Evolutionary conservation across 2,888 invertebrate species (phyloP), one percentile per base, ranked within the genome.

Genomic region (Meiosimyza decipiens): DNA sequence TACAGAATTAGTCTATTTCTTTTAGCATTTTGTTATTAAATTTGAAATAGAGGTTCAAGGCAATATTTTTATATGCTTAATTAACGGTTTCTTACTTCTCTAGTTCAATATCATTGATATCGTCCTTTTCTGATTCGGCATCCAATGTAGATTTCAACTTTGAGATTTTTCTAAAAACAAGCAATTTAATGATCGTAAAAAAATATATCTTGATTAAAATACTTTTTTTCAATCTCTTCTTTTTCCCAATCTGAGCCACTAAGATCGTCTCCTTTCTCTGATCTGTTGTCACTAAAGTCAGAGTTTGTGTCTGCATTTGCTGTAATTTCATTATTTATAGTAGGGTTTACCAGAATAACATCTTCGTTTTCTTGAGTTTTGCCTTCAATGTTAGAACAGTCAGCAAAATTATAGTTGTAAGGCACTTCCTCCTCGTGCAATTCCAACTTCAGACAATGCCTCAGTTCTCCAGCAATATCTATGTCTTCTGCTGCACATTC

Each of bases 231-330:
- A 22, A 40, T 40, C 40, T 18, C 51, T 50, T 64, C 64, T 28
- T 49, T 11, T 51, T 49, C 49, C 63, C 63, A 63, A 16, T 64
- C 64, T 64, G 22, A 50, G 7, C 13, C 50, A 64, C 51, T 28
- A 2, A 12, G 15, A 33, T 89, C 78, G 81, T n/a, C 63, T 66
- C 65, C 80, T 79, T 13, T 74, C 9, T 52, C 63, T 18, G 40
- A 22, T 33, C 63, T 52, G 9, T 18, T 40, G 18, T 62, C 70
- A 3, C 6, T 52, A 54, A 9, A 40, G 6, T 40, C 40, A 51
- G 11, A 22, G 15, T 40, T 16, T 33, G 52, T 54, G 54, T n/a
- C 18, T 5, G 15, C 15, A 68, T 49, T 50, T 49, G 12, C 15
- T 11, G 15, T 57, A 12, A 13, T 15, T 57, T 62, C 33, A 15